phyloP scores from a whole-genome alignment of 2,888 invertebrate species.

The Adelognathus sp. region DNA sequence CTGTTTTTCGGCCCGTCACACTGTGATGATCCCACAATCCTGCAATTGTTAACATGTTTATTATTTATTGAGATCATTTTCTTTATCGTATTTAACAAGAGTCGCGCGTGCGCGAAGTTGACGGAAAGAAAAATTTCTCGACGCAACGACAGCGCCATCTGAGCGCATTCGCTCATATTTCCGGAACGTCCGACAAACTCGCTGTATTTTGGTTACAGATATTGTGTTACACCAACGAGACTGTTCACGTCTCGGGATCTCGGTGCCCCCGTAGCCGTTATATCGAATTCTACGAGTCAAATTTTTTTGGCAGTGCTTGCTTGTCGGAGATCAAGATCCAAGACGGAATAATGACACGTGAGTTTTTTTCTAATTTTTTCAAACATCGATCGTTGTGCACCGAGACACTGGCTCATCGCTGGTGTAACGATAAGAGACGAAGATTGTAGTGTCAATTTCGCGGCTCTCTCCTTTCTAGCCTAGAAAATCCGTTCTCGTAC shows the following conservation, averaged over 20 bases:
- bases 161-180: neutral
- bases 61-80: too few relatives aligned
- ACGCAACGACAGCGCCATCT: neutral
- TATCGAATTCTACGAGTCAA: constrained; percentile 56
- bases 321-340: constrained; percentile 79
- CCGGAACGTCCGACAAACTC: constrained; percentile 18
- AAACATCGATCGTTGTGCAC: neutral
- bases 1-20: too few relatives aligned
- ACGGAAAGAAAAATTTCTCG: neutral
- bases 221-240: constrained; percentile 43
- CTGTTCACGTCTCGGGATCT: constrained; percentile 52
- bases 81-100: neutral
- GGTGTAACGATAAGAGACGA: neutral
- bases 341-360: constrained; percentile 79
- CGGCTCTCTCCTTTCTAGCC: neutral
- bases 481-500: neutral
- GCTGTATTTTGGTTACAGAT: constrained; percentile 51
- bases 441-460: neutral
- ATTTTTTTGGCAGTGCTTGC: constrained; percentile 73
- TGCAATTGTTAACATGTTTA: too few relatives aligned
- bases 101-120: neutral
- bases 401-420: neutral
- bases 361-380: constrained; percentile 58
- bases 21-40: too few relatives aligned
- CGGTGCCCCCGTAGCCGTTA: constrained; percentile 49